phyloP scores from a whole-genome alignment of 2,113 vertebrate species.

The Microcebus griseorufus region DNA sequence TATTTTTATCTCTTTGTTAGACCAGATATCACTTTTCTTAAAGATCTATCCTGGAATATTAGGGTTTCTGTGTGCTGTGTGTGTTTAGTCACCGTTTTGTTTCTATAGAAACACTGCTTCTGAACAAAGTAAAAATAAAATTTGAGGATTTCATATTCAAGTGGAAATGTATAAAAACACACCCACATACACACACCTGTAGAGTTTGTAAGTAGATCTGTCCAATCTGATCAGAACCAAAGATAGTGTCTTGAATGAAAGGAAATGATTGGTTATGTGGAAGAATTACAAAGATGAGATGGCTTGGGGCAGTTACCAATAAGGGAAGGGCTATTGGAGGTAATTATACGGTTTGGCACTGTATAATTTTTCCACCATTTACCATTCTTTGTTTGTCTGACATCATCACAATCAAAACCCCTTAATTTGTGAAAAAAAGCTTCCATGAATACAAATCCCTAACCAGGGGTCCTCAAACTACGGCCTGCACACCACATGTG shows the following conservation, averaged over 20 bases:
- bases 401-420: not conserved
- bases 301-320: not conserved
- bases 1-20: not conserved
- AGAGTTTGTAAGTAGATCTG: not conserved
- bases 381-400: not conserved
- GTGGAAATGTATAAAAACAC: not conserved
- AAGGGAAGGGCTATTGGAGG: not conserved
- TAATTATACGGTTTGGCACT: not conserved
- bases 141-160: not conserved
- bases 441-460: not conserved
- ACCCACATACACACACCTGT: not conserved
- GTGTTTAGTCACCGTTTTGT: not conserved
- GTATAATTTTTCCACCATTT: not conserved
- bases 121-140: not conserved
- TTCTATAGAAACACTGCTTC: not conserved
- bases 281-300: not conserved
- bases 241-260: not conserved
- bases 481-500: too few relatives aligned
- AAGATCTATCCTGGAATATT: not conserved
- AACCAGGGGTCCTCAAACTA: too few relatives aligned
- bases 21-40: not conserved
- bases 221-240: not conserved
- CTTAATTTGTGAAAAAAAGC: not conserved
- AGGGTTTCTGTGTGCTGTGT: not conserved
- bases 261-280: not conserved